Base-by-base conservation (phyloP, 2,113 vertebrate species). In the Pipa parva region DNA sequence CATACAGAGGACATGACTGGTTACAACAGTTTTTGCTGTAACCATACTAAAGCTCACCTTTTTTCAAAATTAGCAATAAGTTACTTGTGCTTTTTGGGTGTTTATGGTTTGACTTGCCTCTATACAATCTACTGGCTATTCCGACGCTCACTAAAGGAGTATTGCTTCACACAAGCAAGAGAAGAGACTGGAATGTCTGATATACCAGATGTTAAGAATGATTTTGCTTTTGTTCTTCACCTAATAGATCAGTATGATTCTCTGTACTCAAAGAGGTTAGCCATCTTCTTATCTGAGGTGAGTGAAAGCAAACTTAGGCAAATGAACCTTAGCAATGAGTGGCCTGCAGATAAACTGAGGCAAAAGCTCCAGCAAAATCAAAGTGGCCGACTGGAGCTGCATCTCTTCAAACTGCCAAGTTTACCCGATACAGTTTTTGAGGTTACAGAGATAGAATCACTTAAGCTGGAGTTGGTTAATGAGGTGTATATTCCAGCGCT, bases 101-200 rank as follows among this genome's bases (percentile, higher is more conserved):
- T 89, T 7, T 96, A 92, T 1, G 93, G 93, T 2, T 42, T 92
- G 3, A 80, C 92, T 20, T 92, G 92, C 71, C 79, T 95, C 49
- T 96, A 93, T 64, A 91, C 89, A 0, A 87, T 96, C 18, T 95
- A 91, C 59, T 96, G 93, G 93, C 86, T 95, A 9, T 93, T 96
- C 63, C 88, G 93, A 28, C 84, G 92, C 12, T 87, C 93, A 0
- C 82, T 95, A 17, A 95, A 93, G 69, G 84, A 86, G 45, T 95
- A 94, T 42, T 93, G 90, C 7, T 96, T 94, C 63, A 87, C 90
- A 3, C 85, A 86, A 0, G 91, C 92, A 18, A 77, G 92, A 1
- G 81, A 94, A 51, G 93, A 96, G 76, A 93, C 90, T 0, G 92
- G 92, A 27, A 92, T 96, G 58, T 86, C 87, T 0, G 93, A 96